Base-by-base conservation (phyloP, 2,888 invertebrate genomes). In the Orthonevra nobilis region DNA sequence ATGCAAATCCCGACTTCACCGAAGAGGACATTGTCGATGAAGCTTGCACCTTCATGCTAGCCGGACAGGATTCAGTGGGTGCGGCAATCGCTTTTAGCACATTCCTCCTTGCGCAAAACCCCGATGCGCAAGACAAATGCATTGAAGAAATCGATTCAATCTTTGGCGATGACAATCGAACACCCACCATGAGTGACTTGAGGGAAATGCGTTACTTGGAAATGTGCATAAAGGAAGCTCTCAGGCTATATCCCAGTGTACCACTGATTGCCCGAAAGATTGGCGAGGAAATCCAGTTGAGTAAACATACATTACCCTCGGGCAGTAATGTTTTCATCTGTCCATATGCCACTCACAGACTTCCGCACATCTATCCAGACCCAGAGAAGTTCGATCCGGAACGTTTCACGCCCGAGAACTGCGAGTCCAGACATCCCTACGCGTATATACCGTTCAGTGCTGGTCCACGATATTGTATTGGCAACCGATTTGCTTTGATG, bases 191-290 rank as follows among this genome's bases (percentile, higher is more conserved):
- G 85, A 89, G 89, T n/a, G 92, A 92, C 81, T 84, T 94, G 36
- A 87, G 91, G 6, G 90, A 91, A 64, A 91, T 94, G 91, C 90
- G 90, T 32, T 94, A 93, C 83, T 86, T 93, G 81, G 94, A 94
- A 82, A 91, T 91, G 85, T 93, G 93, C 83, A 92, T 94, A 42
- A 94, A 94, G 84, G 94, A 94, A 86, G 90, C 92, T 0, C 83
- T 94, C 61, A 89, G 93, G 17, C 81, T 89, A 0, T 89, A 88
- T 82, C 89, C 89, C 19, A 89, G 88, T 77, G 89, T 89, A 1
- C 89, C 89, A 1, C 52, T 89, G 2, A 86, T 89, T 6, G 88
- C 89, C 0, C 85, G 89, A 1, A 86, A 87, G 60, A 75, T 88
- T 38, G 86, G 86, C 15, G 89, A 89, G 82, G 88, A 88, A 19